A percentile compares a stretch with the other conserved stretches of the same genome.
Conservation (phyloP, 2,113 vertebrate genomes). For the Lasiurus cinereus region DNA sequence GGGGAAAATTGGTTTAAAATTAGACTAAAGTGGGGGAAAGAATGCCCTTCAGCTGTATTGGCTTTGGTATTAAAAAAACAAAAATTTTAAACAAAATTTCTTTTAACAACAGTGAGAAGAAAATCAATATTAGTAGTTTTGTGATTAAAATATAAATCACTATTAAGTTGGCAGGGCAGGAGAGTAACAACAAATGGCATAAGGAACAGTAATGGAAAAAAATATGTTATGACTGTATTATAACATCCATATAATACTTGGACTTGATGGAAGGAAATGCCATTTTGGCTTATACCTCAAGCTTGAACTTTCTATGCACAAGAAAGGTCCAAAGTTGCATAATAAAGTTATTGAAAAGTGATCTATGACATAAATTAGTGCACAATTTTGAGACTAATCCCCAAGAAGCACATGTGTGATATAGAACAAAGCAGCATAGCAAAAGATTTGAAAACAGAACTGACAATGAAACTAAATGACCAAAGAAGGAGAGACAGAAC, state of each 20-base stretch:
- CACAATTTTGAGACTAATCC: background rate
- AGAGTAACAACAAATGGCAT: background rate
- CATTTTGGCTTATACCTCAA: background rate
- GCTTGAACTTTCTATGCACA: background rate
- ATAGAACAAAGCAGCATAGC: background rate
- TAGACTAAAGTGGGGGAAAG: background rate
- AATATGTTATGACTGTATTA: background rate
- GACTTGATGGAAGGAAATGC: background rate
- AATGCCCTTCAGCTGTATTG: background rate
- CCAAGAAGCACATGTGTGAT: background rate
- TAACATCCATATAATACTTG: constrained; percentile 1
- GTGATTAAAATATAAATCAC: constrained; percentile 50
- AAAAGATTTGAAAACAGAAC: constrained; percentile 1
- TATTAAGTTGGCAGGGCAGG: background rate
- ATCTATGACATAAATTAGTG: constrained; percentile 24
- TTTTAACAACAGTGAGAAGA: constrained; percentile 22
- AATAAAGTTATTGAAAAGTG: constrained; percentile 41
- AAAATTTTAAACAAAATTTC: constrained; percentile 30
- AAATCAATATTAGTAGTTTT: constrained; percentile 53
- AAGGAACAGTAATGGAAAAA: background rate
- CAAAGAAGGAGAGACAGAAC: background rate
- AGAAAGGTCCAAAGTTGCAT: background rate
- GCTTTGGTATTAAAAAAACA: constrained; percentile 1
- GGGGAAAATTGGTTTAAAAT: constrained; percentile 40
- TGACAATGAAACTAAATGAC: background rate